Conservation (phyloP, 2,888 invertebrate species). For the Laspeyria flexula region DNA sequence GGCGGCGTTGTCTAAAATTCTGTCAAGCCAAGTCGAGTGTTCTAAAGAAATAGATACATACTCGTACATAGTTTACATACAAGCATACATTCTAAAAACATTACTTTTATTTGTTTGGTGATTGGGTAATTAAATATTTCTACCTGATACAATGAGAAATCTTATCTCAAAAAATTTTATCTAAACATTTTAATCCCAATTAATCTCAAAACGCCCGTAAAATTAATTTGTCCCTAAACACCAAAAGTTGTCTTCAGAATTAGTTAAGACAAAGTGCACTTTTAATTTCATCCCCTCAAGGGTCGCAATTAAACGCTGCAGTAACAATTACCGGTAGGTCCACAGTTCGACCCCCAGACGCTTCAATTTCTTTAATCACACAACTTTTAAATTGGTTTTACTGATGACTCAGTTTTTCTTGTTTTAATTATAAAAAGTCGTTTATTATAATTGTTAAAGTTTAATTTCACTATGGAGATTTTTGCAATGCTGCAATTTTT, state of each 20-base stretch:
- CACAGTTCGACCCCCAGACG: slow-evolving; percentile 50
- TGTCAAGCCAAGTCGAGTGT: too few relatives aligned
- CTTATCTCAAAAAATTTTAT: background rate
- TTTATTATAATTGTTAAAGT: slow-evolving; percentile 33
- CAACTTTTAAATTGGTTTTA: slow-evolving; percentile 53
- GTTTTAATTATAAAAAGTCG: slow-evolving; percentile 38
- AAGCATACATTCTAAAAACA: too few relatives aligned
- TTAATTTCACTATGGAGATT: slow-evolving; percentile 1
- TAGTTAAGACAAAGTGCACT: slow-evolving; percentile 47
- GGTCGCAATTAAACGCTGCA: slow-evolving; percentile 47
- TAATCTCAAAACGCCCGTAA: slow-evolving; percentile 21
- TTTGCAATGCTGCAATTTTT: background rate
- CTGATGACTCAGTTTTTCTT: slow-evolving; percentile 39
- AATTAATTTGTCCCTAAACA: slow-evolving; percentile 27
- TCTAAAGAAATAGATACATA: too few relatives aligned
- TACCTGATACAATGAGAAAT: too few relatives aligned
- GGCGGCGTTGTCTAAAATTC: too few relatives aligned
- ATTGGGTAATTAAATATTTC: too few relatives aligned
- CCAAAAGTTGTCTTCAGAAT: slow-evolving; percentile 47
- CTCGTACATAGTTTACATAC: too few relatives aligned
- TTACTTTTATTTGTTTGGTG: too few relatives aligned
- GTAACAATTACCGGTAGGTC: slow-evolving; percentile 46
- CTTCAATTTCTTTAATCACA: slow-evolving; percentile 48
- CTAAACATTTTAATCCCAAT: background rate
- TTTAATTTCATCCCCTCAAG: slow-evolving; percentile 55